A percentile compares a stretch with the other conserved stretches of the same genome.
Conservation (phyloP, 1,140 invertebrate genomes). For the Pachyrhynchus sulphureomaculatus region DNA sequence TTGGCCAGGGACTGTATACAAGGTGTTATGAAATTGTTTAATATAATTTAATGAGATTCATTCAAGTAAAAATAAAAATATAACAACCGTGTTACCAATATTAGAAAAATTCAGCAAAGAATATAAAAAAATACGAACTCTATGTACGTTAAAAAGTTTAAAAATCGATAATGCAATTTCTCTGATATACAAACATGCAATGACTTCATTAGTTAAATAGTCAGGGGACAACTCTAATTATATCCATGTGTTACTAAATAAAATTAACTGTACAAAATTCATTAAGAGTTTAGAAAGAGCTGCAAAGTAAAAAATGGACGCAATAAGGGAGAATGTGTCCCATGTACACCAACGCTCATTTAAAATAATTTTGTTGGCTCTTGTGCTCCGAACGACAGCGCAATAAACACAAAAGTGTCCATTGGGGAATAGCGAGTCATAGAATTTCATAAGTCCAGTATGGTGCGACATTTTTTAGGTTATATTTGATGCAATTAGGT, state of each 20-base stretch:
- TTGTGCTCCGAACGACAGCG: constrained; percentile 15
- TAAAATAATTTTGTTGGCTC: constrained; percentile 30
- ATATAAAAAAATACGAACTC: no score
- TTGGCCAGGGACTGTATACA: no score
- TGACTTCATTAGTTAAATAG: constrained; percentile 13
- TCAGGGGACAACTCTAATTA: constrained; percentile 12
- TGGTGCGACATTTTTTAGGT: constrained; percentile 14
- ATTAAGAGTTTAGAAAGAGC: constrained; percentile 20
- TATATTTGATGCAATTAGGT: constrained; percentile 6
- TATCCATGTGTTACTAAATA: constrained; percentile 9
- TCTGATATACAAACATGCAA: no score
- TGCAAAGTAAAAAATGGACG: constrained; percentile 26
- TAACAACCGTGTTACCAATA: no score
- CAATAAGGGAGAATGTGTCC: constrained; percentile 31
- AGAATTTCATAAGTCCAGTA: constrained; percentile 27
- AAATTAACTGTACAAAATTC: constrained; percentile 26
- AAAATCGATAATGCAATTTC: no score
- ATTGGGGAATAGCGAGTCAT: constrained; percentile 21
- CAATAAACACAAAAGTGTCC: constrained; percentile 32
- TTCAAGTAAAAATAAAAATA: no score
- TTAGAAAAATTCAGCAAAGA: no score
- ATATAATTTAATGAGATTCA: no score
- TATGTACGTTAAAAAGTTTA: no score
- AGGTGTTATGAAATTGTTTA: no score
- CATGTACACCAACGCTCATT: constrained; percentile 21